Conservation (phyloP, 2,113 vertebrate species). For the Gavia stellata region DNA sequence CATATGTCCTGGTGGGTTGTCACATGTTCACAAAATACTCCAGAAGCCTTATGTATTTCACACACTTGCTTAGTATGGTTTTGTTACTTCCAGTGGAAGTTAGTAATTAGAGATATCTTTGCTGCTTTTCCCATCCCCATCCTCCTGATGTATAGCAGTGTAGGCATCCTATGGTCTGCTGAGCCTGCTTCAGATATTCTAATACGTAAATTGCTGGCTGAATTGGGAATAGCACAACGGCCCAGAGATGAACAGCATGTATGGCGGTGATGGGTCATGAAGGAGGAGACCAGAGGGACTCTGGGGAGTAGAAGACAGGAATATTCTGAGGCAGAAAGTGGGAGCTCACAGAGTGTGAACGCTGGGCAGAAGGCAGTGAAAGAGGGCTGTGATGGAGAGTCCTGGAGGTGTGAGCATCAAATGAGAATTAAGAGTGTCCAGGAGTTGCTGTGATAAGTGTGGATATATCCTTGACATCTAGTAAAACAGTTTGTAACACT, state of each 20-base stretch:
- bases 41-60: not conserved
- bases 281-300: not conserved
- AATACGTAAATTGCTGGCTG: not conserved
- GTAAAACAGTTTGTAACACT: not conserved
- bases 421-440: not conserved
- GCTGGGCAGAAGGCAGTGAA: not conserved
- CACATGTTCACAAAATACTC: not conserved
- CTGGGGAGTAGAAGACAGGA: not conserved
- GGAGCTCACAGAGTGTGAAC: not conserved
- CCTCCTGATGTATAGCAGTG: not conserved
- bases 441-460: not conserved
- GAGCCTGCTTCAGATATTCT: not conserved
- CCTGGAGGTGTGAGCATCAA: not conserved
- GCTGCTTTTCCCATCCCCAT: not conserved
- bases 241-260: not conserved
- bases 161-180: not conserved
- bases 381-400: not conserved
- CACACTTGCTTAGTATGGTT: not conserved
- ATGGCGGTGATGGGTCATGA: not conserved
- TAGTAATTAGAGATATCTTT: not conserved
- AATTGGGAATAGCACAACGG: not conserved
- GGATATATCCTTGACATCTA: not conserved
- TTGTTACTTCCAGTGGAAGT: not conserved
- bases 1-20: not conserved
- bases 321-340: not conserved